Evolutionary conservation across 2,797 vertebrate genomes (phyloP).

Genomic region (Sebastes glaucus): DNA sequence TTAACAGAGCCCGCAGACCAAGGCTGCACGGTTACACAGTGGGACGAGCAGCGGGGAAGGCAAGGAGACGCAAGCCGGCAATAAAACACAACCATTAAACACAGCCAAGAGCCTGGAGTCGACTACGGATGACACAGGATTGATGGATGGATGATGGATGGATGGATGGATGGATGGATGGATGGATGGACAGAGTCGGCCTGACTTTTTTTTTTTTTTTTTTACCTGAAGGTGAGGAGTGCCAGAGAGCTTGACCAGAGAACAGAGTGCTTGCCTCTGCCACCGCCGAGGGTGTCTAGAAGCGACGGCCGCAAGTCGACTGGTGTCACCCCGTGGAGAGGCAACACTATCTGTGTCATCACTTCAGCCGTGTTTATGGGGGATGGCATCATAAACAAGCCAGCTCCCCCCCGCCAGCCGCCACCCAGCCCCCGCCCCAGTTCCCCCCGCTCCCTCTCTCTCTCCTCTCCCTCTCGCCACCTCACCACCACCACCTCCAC

Average conservation of each 20-base stretch:
- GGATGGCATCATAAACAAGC: conserved; percentile 99
- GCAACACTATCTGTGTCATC: conserved; percentile 95
- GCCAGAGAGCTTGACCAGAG: conserved; percentile 82
- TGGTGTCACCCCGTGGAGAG: conserved; percentile 79
- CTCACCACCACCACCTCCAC: conserved; percentile 26
- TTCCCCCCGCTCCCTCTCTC: background rate
- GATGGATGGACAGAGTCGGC: conserved; percentile 52
- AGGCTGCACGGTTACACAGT: conserved; percentile 65
- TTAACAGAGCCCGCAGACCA: conserved; percentile 72
- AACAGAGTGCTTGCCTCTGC: conserved; percentile 63
- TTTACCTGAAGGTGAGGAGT: conserved; percentile 95
- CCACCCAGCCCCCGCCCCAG: conserved; percentile 59
- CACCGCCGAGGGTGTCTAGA: conserved; percentile 66
- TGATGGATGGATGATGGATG: conserved; percentile 53
- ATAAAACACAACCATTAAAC: conserved; percentile 73
- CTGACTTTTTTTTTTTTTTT: conserved; percentile 58
- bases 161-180: conserved; percentile 50
- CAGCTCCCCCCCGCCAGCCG: conserved; percentile 78
- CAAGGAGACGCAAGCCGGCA: conserved; percentile 56
- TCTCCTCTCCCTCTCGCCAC: conserved; percentile 55
- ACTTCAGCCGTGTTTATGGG: conserved; percentile 98
- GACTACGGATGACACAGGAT: conserved; percentile 61
- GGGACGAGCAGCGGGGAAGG: conserved; percentile 62
- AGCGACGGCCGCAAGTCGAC: conserved; percentile 70
- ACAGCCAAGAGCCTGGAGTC: conserved; percentile 59